Conservation (phyloP, 2,888 invertebrate genomes). For the Nomada fucata region DNA sequence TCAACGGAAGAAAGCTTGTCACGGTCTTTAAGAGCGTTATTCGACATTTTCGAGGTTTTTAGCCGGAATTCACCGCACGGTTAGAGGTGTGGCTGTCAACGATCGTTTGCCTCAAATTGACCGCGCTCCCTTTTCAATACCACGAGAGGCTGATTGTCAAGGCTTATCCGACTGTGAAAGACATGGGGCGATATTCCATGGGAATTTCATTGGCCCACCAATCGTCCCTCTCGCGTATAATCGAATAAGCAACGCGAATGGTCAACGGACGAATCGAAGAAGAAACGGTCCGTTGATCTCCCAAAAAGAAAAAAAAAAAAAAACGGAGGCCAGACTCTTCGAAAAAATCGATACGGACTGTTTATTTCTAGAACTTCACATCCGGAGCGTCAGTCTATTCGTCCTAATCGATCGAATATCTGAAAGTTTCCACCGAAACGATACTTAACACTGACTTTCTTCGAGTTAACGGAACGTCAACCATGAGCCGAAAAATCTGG, state of each 20-base stretch:
- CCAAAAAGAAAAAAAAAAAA: not conserved
- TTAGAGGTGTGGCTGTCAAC: constrained; percentile 49
- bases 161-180: constrained; percentile 60
- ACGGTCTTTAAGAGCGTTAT: constrained; percentile 55
- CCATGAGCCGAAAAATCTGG: constrained; percentile 1
- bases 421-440: not conserved
- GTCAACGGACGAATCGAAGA: constrained; percentile 23
- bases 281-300: constrained; percentile 46
- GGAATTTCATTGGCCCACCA: constrained; percentile 57
- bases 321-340: not conserved
- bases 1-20: constrained; percentile 40
- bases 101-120: constrained; percentile 63
- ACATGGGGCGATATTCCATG: constrained; percentile 60
- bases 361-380: not conserved
- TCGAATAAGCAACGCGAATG: constrained; percentile 53
- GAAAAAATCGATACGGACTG: not conserved
- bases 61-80: constrained; percentile 41
- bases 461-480: not conserved
- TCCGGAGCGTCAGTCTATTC: not conserved
- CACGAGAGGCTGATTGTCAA: constrained; percentile 52
- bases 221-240: constrained; percentile 25
- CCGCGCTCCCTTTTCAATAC: constrained; percentile 56
- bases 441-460: not conserved
- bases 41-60: constrained; percentile 62
- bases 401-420: not conserved